A percentile compares a stretch with the other conserved stretches of the same genome.
Evolutionary conservation across 2,113 vertebrate species (phyloP).

Genomic region (Cathartes aura): DNA sequence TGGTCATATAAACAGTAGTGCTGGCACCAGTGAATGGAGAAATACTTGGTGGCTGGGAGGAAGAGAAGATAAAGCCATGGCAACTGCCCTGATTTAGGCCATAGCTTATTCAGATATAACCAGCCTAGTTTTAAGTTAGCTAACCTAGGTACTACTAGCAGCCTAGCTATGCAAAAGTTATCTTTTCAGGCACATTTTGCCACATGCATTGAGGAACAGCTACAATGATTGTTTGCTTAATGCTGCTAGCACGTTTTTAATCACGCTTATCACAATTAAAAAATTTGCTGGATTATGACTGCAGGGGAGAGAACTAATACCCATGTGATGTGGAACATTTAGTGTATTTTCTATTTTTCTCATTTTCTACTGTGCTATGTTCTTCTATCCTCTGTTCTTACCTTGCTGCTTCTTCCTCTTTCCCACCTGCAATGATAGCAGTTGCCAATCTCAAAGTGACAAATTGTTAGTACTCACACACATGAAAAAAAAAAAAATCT

Average conservation of each 20-base stretch:
- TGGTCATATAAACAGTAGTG: neutral
- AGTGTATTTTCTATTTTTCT: neutral
- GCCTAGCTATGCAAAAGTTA: neutral
- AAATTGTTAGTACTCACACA: neutral
- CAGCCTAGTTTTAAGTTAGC: neutral
- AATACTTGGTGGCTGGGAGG: neutral
- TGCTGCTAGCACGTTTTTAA: neutral
- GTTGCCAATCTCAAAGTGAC: neutral
- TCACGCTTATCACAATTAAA: neutral
- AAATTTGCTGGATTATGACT: neutral
- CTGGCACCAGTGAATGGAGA: neutral
- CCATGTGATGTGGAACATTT: neutral
- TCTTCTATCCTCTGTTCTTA: neutral
- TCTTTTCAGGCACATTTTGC: neutral
- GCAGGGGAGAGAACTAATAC: neutral
- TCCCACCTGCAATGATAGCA: neutral
- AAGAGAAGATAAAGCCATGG: neutral
- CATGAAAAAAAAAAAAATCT: neutral
- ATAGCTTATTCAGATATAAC: accelerated
- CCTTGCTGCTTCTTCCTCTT: neutral
- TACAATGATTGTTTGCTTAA: neutral
- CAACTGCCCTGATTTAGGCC: neutral
- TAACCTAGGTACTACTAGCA: neutral
- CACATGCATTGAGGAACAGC: neutral
- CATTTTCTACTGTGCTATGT: neutral